Conservation (phyloP, 1,140 invertebrate species). For the Sycobia sp. region DNA sequence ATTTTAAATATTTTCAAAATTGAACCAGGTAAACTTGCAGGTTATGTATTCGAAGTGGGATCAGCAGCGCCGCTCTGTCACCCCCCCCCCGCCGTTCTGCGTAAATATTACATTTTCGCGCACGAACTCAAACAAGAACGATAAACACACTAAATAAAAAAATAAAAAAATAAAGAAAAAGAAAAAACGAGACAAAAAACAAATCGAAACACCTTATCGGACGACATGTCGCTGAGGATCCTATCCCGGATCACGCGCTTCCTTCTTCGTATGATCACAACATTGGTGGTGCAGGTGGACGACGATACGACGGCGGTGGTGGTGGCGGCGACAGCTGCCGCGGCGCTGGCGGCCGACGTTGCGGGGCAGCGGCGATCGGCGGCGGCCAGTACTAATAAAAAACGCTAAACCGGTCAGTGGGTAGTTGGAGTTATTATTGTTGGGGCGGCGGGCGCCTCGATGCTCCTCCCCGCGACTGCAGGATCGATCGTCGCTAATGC, state of each 20-base stretch:
- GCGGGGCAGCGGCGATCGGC: not conserved
- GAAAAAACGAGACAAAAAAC: not conserved
- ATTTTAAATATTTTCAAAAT: too few species aligned
- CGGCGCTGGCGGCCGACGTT: not conserved
- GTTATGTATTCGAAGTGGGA: too few species aligned
- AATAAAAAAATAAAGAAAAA: constrained; percentile 7
- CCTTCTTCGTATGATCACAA: not conserved
- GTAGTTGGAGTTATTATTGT: not conserved
- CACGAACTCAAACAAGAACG: too few species aligned
- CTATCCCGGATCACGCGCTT: not conserved
- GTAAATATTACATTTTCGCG: too few species aligned
- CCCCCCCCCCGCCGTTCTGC: too few species aligned
- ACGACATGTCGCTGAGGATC: not conserved
- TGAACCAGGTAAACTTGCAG: too few species aligned
- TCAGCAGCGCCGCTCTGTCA: too few species aligned
- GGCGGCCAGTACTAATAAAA: not conserved
- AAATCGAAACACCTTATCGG: constrained; percentile 23
- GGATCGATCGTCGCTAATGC: not conserved
- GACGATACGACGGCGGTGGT: not conserved
- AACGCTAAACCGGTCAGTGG: not conserved
- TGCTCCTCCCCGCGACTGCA: not conserved
- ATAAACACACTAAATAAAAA: too few species aligned
- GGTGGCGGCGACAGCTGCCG: not conserved
- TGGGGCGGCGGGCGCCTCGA: too few species aligned
- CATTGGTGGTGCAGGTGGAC: not conserved